Conservation (phyloP, 2,888 invertebrate species). For the Stegophylla sp. region DNA sequence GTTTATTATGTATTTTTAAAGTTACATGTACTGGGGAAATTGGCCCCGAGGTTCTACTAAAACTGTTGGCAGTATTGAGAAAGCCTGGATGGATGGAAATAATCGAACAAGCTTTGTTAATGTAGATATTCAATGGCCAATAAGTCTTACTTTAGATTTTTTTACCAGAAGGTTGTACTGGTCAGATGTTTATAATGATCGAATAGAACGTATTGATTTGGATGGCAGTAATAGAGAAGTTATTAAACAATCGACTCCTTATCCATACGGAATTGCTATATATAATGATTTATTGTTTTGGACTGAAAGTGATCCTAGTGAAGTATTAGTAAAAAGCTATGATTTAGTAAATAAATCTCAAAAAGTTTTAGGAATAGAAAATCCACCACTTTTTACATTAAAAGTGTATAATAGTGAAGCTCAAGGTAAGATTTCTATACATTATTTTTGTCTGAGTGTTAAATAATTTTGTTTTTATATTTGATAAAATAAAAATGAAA, state of each 20-base stretch:
- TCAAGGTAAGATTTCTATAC: slow-evolving; percentile 51
- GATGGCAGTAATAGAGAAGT: slow-evolving; percentile 68
- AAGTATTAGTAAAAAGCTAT: slow-evolving; percentile 70
- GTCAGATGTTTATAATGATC: slow-evolving; percentile 76
- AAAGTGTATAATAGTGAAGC: slow-evolving; percentile 71
- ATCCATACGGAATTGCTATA: slow-evolving; percentile 75
- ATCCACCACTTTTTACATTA: slow-evolving; percentile 74
- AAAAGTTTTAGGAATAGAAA: slow-evolving; percentile 69
- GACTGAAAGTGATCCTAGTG: slow-evolving; percentile 71
- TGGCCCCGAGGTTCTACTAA: slow-evolving; percentile 69
- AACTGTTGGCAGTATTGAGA: slow-evolving; percentile 71
- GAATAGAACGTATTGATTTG: slow-evolving; percentile 72
- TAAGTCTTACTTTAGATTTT: slow-evolving; percentile 75
- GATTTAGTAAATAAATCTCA: slow-evolving; percentile 66
- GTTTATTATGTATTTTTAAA: slow-evolving; percentile 61
- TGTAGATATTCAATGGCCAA: slow-evolving; percentile 74
- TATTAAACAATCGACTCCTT: slow-evolving; percentile 63
- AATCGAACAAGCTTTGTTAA: slow-evolving; percentile 69
- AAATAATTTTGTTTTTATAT: no score
- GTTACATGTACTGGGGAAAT: slow-evolving; percentile 78
- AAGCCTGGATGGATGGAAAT: slow-evolving; percentile 78
- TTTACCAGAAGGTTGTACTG: slow-evolving; percentile 71
- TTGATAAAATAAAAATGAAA: not conserved
- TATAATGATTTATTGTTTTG: slow-evolving; percentile 73
- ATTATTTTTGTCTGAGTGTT: not conserved